A percentile compares a stretch with the other conserved stretches of the same genome.
These are phyloP conservation scores for Syrmaticus mikado DNA, from an alignment of 2,113 vertebrate genomes.

Conservation along the genomic window DNA sequence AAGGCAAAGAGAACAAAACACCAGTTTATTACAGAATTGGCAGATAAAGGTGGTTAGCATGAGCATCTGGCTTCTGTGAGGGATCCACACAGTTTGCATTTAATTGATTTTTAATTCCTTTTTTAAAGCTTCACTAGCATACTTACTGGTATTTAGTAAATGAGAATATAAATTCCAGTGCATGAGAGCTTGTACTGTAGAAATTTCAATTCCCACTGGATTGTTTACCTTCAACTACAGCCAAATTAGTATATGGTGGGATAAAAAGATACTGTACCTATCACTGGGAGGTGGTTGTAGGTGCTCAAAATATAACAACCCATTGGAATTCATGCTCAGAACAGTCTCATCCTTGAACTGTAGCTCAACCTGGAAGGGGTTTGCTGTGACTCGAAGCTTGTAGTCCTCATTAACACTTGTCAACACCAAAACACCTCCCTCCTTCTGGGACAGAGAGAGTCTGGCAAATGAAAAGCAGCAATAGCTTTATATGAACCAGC, in stretches of 20 bases:
- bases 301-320: constrained; percentile 88
- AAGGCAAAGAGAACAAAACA: background rate
- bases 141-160: background rate
- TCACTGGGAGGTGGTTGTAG: constrained; percentile 75
- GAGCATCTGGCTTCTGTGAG: background rate
- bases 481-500: background rate
- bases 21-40: background rate
- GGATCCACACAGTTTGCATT: background rate
- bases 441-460: constrained; percentile 75
- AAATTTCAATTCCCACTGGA: background rate
- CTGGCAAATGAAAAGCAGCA: constrained; percentile 72
- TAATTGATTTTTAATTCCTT: background rate
- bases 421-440: constrained; percentile 74
- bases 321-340: constrained; percentile 86
- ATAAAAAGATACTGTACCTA: constrained; percentile 40
- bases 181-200: background rate
- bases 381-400: constrained; percentile 76
- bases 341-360: constrained; percentile 78
- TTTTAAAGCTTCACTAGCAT: background rate
- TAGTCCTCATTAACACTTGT: constrained; percentile 75
- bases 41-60: background rate
- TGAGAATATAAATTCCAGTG: background rate
- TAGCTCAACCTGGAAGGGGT: constrained; percentile 87
- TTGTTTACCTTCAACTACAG: background rate
- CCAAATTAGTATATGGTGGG: background rate